These are phyloP conservation scores for Falco cherrug DNA, from an alignment of 2,797 vertebrate species.

Conservation along the genomic window DNA sequence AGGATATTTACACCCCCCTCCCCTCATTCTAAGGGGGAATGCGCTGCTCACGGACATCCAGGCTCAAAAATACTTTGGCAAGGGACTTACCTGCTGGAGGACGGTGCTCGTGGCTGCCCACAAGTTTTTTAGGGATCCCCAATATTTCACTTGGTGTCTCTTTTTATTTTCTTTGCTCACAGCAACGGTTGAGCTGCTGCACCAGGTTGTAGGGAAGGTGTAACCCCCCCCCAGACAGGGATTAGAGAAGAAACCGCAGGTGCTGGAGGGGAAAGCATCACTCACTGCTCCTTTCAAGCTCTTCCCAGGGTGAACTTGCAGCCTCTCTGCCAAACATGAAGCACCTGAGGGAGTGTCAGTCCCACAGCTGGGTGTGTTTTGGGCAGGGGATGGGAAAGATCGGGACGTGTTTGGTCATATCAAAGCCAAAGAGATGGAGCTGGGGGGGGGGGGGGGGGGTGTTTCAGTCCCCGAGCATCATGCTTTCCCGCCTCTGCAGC, in stretches of 20 bases:
- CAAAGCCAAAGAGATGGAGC: not conserved
- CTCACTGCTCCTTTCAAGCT: not conserved
- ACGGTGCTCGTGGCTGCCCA: rapidly evolving
- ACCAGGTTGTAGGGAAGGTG: not conserved
- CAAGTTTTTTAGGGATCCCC: rapidly evolving
- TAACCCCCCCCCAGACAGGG: not conserved
- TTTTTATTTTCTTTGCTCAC: not conserved
- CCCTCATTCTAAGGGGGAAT: rapidly evolving
- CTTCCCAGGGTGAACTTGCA: not conserved
- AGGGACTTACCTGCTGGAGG: not conserved
- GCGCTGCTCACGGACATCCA: rapidly evolving
- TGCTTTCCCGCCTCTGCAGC: rapidly evolving
- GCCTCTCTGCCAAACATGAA: not conserved
- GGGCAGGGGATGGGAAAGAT: not conserved
- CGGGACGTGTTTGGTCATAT: rapidly evolving
- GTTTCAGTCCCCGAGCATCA: rapidly evolving
- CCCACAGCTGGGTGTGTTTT: not conserved
- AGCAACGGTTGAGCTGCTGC: not conserved
- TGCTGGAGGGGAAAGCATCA: not conserved
- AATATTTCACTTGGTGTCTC: rapidly evolving
- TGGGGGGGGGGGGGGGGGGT: rapidly evolving
- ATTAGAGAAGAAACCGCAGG: not conserved
- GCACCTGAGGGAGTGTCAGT: not conserved
- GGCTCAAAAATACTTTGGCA: rapidly evolving
- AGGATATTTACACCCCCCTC: rapidly evolving